Base-by-base conservation (phyloP, 2,888 invertebrate genomes). In the Petrolisthes cinctipes region DNA sequence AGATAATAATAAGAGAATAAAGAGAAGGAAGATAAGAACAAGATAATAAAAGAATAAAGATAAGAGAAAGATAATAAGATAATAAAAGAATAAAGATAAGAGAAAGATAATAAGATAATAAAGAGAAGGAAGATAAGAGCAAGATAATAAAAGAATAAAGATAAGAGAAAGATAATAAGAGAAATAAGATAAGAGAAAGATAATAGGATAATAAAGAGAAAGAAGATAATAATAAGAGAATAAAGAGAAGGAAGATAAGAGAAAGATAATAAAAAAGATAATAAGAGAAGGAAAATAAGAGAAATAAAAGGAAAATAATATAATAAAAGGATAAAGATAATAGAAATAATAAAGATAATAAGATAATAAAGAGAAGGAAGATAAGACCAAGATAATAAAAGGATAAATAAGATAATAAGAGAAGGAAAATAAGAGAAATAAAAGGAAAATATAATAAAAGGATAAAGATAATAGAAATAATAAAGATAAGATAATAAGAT, bases 191-290 rank as follows among this genome's bases (percentile, higher is more conserved):
- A 23, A 37, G 37, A 37, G 37, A 37, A 37, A 6, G 20, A 20
- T 14, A 37, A 20, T 23, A 37, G 14, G 37, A 37, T 5, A 37
- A 76, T 11, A 11, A n/a, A n/a, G n/a, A 11, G 37, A 76, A 76
- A 14, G 14, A 37, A 14, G 75, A 76, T 11, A 37, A 37, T 5
- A 11, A 76, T 6, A 14, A 14, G 37, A 37, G 20, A 56, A 56
- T 54, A 79, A 56, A 7, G 75, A 20, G 79, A 79, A 56, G 56
- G 56, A 7, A 20, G 56, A 5, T 54, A 11, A 57, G 20, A 23
- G 79, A 79, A 56, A 79, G 53, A 79, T 56, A 53, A 79, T 20
- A 79, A 5, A 56, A 56, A 79, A 54, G 23, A 79, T n/a, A 53
- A 11, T 54, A 20, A 17, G 79, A 54, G 79, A 79, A 23, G 79